Evolutionary conservation across 2,113 vertebrate species (phyloP), one percentile per base, ranked within the genome.

Genomic region (Tautogolabrus adspersus): DNA sequence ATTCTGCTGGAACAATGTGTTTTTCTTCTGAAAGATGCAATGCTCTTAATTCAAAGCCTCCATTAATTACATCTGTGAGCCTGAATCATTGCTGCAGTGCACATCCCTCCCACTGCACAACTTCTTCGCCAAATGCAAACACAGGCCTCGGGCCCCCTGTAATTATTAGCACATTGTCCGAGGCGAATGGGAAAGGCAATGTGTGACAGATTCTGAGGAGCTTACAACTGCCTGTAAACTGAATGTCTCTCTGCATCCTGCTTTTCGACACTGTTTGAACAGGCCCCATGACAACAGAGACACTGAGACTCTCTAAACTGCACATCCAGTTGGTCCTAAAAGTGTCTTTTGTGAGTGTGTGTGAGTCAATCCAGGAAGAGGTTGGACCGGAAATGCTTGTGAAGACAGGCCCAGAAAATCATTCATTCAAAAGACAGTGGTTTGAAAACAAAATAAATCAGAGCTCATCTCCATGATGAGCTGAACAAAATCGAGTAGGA

Each of bases 161-260:
- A 92, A 92, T 93, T 86, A 92, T 92, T 88, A 86, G 81, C 90
- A 89, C 77, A 87, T 89, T 89, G 85, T 87, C 75, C 49, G 11
- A 63, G 68, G 68, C 44, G 19, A 55, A 85, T 4, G 72, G 79
- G 58, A 84, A 79, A 81, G 13, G 30, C 76, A 83, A 23, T 4
- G 66, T 81, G 83, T 37, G 76, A 83, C 85, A 76, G 75, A 88
- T 67, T 83, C 75, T 75, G 73, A 74, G 65, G 66, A 67, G 38
- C 81, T 71, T 68, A 58, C 68, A 70, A 81, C 58, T 26, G 68
- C 76, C 81, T 77, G 74, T 19, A 42, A 83, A 79, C 86, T 8
- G 52, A 84, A 79, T 70, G 81, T 82, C 82, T 75, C 65, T 15
- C 65, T 12, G 58, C 77, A 82, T 54, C 72, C 70, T 78, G 72